Conservation (phyloP, 2,888 invertebrate genomes). For the Coelogynopora nodosa region DNA sequence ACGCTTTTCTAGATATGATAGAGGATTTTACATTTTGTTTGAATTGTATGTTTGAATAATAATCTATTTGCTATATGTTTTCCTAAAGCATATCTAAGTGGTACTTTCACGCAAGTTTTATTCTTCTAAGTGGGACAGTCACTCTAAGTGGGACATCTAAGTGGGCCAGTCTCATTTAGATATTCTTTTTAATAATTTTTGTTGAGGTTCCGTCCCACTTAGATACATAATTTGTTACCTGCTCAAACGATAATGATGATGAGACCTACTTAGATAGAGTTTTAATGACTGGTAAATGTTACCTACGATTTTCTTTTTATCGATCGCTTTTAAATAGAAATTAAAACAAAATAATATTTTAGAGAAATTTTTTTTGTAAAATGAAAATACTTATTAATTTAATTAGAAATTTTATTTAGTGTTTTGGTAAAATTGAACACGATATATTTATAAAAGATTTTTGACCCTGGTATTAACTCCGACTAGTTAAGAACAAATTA, state of each 20-base stretch:
- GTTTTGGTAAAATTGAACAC: background rate
- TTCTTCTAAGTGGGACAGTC: background rate
- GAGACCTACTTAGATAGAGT: background rate
- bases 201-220: background rate
- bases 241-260: background rate
- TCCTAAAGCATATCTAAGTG: background rate
- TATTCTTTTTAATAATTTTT: background rate
- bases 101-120: background rate
- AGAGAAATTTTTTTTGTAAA: background rate
- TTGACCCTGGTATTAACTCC: background rate
- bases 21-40: no score
- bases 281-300: background rate
- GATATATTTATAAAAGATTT: background rate
- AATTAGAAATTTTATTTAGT: background rate
- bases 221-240: background rate
- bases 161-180: background rate
- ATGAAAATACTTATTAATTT: background rate
- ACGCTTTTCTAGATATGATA: no score
- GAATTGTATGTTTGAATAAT: no score
- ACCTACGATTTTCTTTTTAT: background rate
- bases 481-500: background rate
- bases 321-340: background rate
- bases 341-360: background rate
- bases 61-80: no score
- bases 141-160: background rate